phyloP scores from a whole-genome alignment of 1,140 invertebrate genomes.

The Aphelenchoides fujianensis region DNA sequence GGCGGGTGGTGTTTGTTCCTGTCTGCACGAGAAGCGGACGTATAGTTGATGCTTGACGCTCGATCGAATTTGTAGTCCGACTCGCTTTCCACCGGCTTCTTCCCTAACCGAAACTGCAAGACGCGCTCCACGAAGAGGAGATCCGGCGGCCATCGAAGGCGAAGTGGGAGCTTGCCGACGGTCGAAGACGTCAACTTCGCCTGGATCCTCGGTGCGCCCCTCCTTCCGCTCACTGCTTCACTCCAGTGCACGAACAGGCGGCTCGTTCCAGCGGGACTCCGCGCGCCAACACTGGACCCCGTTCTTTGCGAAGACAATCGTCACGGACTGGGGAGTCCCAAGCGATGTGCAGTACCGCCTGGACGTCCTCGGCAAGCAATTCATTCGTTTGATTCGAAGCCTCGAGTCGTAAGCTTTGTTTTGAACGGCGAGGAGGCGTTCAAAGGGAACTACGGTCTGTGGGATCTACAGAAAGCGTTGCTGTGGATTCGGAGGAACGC shows the following conservation, averaged over 20 bases:
- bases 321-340: conserved; percentile 13
- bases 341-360: conserved; percentile 36
- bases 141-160: too few species aligned
- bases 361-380: conserved; percentile 25
- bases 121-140: too few species aligned
- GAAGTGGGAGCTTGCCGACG: too few species aligned
- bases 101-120: too few species aligned
- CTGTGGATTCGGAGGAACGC: conserved; percentile 64
- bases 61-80: too few species aligned
- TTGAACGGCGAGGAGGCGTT: conserved; percentile 54
- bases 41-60: too few species aligned
- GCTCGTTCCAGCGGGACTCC: conserved; percentile 31
- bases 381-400: conserved; percentile 6
- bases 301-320: conserved; percentile 22
- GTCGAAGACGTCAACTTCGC: conserved; percentile 42
- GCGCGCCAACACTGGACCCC: conserved; percentile 7
- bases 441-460: conserved; percentile 63
- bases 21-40: too few species aligned
- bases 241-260: neutral
- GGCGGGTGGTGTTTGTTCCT: too few species aligned
- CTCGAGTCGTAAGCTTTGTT: conserved; percentile 42
- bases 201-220: conserved; percentile 49
- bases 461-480: conserved; percentile 61
- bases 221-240: neutral
- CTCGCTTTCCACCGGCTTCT: too few species aligned